A percentile compares a stretch with the other conserved stretches of the same genome.
These are phyloP conservation scores for Globia sparganii DNA, from an alignment of 2,888 invertebrate species.

Conservation along the genomic window DNA sequence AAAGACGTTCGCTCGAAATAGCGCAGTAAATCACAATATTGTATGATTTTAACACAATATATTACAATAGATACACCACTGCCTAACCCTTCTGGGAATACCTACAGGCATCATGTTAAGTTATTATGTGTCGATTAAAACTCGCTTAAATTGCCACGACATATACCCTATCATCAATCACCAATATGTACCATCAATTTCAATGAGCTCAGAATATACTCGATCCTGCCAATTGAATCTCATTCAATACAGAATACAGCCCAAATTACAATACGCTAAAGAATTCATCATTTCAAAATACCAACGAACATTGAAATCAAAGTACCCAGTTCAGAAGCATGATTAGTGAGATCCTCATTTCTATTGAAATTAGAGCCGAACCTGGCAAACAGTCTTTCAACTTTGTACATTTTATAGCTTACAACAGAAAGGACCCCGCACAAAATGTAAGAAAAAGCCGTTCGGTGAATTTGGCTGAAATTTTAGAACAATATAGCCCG, in stretches of 20 bases:
- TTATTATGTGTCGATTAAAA: background rate
- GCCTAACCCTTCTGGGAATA: too few species aligned
- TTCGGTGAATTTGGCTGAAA: too few species aligned
- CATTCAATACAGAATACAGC: background rate
- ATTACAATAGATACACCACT: too few species aligned
- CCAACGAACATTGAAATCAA: conserved; percentile 63
- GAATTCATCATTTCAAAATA: conserved; percentile 64
- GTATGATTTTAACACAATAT: too few species aligned
- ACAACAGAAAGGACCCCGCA: background rate
- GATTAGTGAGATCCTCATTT: conserved; percentile 68
- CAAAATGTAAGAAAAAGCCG: too few species aligned
- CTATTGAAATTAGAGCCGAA: conserved; percentile 67
- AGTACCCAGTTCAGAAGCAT: conserved; percentile 52
- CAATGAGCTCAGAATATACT: background rate
- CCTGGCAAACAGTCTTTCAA: conserved; percentile 47
- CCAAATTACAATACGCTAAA: conserved; percentile 39
- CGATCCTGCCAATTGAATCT: conserved; percentile 3
- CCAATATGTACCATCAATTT: conserved; percentile 1
- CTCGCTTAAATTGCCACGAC: background rate
- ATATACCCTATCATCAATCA: conserved; percentile 1
- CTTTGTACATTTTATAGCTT: conserved; percentile 49
- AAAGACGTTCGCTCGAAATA: too few species aligned
- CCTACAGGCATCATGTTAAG: background rate
- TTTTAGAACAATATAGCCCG: too few species aligned
- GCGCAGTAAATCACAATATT: too few species aligned